These are phyloP conservation scores for Noctilio leporinus DNA, from an alignment of 2,113 vertebrate genomes.

Conservation along the genomic window DNA sequence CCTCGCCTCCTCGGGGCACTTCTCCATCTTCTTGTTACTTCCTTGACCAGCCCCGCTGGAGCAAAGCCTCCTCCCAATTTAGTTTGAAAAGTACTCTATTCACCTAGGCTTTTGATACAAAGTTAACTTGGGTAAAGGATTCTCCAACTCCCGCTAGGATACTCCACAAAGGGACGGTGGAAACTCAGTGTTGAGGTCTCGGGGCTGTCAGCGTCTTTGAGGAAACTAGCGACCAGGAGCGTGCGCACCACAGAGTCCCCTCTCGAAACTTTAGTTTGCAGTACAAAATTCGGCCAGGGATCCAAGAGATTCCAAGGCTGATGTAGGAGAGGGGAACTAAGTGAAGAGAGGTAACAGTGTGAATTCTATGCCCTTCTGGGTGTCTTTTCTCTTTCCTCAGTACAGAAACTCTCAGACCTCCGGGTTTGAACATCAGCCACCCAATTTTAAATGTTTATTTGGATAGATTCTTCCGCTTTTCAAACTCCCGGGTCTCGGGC, in stretches of 20 bases:
- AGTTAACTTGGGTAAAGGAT: not conserved
- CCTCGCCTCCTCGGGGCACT: not conserved
- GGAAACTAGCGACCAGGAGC: not conserved
- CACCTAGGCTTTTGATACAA: not conserved
- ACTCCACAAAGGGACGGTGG: not conserved
- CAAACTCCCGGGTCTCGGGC: not conserved
- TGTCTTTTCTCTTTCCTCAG: not conserved
- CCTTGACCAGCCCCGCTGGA: constrained; percentile 1
- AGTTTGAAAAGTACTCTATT: constrained; percentile 25
- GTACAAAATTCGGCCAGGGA: not conserved
- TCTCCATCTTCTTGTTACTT: fast-evolving
- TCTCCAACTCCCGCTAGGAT: not conserved
- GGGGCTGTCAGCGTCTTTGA: not conserved
- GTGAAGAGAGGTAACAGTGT: not conserved
- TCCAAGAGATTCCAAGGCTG: not conserved
- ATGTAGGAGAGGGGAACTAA: not conserved
- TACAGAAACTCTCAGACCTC: constrained; percentile 55
- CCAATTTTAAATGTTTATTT: constrained; percentile 78
- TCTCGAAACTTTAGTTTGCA: not conserved
- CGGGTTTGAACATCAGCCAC: constrained; percentile 70
- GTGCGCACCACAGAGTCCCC: not conserved
- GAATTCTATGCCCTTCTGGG: not conserved
- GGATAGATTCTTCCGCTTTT: constrained; percentile 67
- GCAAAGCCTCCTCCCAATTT: constrained; percentile 60
- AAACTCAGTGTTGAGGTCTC: no score